A percentile compares a stretch with the other conserved stretches of the same genome.
Evolutionary conservation across 2,888 invertebrate species (phyloP).

Genomic region (Mythimna lalbum): DNA sequence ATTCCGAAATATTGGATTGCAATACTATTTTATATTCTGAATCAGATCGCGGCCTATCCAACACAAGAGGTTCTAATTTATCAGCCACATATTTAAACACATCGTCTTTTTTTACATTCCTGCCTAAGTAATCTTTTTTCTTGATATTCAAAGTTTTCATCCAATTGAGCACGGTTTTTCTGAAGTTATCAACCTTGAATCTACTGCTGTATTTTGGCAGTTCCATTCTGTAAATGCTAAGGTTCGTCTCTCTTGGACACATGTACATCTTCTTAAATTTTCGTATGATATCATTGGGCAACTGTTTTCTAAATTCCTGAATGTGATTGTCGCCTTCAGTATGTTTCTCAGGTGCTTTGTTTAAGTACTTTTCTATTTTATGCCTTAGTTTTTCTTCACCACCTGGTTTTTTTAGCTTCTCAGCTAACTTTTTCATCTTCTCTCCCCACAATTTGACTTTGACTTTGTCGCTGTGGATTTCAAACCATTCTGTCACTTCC

Average conservation of each 20-base stretch:
- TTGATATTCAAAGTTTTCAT: constrained; percentile 52
- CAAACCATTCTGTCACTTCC: constrained; percentile 54
- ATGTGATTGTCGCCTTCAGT: constrained; percentile 53
- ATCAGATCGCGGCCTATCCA: constrained; percentile 46
- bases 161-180: constrained; percentile 46
- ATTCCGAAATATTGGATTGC: constrained; percentile 39
- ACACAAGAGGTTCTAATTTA: constrained; percentile 54
- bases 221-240: constrained; percentile 30
- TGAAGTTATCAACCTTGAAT: constrained; percentile 36
- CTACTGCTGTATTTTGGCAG: constrained; percentile 45
- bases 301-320: constrained; percentile 52
- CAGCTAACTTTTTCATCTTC: constrained; percentile 59
- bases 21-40: constrained; percentile 47
- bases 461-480: constrained; percentile 39
- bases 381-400: constrained; percentile 63
- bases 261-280: constrained; percentile 48
- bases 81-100: constrained; percentile 48
- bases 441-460: constrained; percentile 56
- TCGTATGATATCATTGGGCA: constrained; percentile 60
- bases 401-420: constrained; percentile 60
- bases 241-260: not conserved
- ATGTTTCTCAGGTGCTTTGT: constrained; percentile 48
- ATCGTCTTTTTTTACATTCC: constrained; percentile 40
- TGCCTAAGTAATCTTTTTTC: constrained; percentile 49
- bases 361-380: constrained; percentile 65